Conservation (phyloP, 2,888 invertebrate species). For the Spatulosminthurus flaviceps region DNA sequence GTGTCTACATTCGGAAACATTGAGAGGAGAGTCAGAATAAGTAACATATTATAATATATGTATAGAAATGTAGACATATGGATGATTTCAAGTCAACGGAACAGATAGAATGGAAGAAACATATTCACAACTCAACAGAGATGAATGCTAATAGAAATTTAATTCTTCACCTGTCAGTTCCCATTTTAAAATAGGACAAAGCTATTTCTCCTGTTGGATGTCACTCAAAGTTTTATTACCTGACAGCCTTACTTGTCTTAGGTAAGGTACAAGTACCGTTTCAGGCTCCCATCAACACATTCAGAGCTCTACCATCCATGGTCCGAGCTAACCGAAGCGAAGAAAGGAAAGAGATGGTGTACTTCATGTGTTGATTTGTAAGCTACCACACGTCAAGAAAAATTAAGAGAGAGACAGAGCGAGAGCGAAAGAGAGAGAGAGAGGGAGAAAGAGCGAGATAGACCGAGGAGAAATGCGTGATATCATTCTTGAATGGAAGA, state of each 20-base stretch:
- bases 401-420: background rate
- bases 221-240: conserved; percentile 13
- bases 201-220: background rate
- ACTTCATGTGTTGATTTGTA: no score
- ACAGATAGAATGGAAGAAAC: no score
- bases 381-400: background rate
- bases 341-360: no score
- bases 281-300: background rate
- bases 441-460: background rate
- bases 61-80: no score
- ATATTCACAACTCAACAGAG: background rate
- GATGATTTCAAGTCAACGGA: no score
- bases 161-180: conserved; percentile 23
- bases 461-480: background rate
- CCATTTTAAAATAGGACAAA: background rate
- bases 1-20: no score
- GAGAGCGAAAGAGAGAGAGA: background rate
- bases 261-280: background rate
- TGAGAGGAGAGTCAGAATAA: no score
- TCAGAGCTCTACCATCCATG: background rate
- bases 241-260: conserved; percentile 10
- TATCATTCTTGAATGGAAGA: background rate
- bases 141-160: conserved; percentile 25
- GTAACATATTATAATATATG: no score
- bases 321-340: no score